Evolutionary conservation across 2,888 invertebrate species (phyloP).

Genomic region (Perizoma flavofasciatum): DNA sequence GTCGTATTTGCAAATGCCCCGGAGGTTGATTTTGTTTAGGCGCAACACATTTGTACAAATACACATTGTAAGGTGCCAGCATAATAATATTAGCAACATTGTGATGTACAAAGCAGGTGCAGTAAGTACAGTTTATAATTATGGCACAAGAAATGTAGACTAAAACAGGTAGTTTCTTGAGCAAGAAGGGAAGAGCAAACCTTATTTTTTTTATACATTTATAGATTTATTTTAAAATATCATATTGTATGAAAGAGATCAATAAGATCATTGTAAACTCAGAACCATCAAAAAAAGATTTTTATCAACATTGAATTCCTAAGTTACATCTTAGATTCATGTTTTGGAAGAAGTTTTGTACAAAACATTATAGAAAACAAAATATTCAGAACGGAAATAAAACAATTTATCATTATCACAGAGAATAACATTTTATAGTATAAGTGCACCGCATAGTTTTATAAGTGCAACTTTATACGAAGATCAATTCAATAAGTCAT

Average conservation of each 20-base stretch:
- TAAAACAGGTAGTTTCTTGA: constrained; percentile 46
- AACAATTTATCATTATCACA: constrained; percentile 63
- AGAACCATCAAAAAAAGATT: neutral
- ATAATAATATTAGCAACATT: constrained; percentile 27
- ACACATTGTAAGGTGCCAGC: neutral
- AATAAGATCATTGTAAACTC: constrained; percentile 1
- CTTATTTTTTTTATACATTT: constrained; percentile 5
- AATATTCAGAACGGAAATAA: constrained; percentile 45
- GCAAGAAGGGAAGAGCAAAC: constrained; percentile 46
- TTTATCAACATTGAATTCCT: neutral
- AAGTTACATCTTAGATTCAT: neutral
- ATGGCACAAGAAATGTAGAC: constrained; percentile 68
- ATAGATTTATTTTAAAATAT: neutral
- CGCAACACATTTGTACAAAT: too few species aligned
- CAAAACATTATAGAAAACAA: constrained; percentile 42
- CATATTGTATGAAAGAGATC: constrained; percentile 3
- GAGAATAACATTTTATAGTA: constrained; percentile 56
- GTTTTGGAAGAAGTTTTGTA: neutral
- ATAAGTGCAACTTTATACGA: constrained; percentile 55
- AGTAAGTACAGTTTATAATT: constrained; percentile 58
- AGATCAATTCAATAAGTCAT: constrained; percentile 49
- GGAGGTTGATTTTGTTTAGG: too few species aligned
- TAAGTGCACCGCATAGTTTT: constrained; percentile 55
- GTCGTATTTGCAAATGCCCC: too few species aligned
- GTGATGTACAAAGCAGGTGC: constrained; percentile 48